Percentiles rank a stretch among this genome's conserved stretches.
Conservation (phyloP, 1,140 invertebrate genomes). For the Paracyclopina nana region DNA sequence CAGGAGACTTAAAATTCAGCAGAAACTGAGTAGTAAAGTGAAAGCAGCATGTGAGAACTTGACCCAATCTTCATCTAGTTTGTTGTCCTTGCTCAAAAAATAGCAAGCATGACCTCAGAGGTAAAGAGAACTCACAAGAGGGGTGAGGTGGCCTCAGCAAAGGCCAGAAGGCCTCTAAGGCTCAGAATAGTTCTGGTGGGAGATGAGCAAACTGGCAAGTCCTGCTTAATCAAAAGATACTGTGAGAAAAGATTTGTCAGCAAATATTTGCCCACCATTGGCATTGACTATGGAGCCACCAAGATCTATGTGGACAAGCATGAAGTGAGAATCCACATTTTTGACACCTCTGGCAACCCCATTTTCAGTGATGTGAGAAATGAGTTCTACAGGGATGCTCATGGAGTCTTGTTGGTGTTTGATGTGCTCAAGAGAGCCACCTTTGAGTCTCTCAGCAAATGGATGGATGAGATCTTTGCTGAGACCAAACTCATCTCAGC, state of each 20-base stretch:
- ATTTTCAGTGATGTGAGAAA: constrained; percentile 10
- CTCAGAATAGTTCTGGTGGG: constrained; percentile 6
- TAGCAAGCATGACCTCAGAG: too few species aligned
- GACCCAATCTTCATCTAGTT: too few species aligned
- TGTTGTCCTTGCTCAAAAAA: too few species aligned
- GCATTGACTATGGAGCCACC: constrained; percentile 33
- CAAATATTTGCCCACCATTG: constrained; percentile 32
- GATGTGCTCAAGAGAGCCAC: neutral
- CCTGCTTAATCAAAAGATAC: constrained; percentile 23
- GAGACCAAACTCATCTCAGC: too few species aligned
- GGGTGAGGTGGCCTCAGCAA: too few species aligned
- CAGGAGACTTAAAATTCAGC: too few species aligned
- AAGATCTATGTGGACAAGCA: constrained; percentile 12
- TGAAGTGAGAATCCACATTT: constrained; percentile 5
- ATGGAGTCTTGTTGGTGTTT: constrained; percentile 12
- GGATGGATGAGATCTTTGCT: neutral
- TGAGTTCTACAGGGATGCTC: constrained; percentile 14
- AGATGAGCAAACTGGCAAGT: constrained; percentile 7
- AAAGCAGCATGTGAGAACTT: too few species aligned
- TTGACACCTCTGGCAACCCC: neutral
- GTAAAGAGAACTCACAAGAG: too few species aligned
- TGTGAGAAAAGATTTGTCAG: constrained; percentile 33
- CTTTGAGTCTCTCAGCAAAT: neutral
- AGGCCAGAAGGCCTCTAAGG: constrained; percentile 9
- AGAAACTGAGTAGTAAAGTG: too few species aligned